phyloP scores from a whole-genome alignment of 2,113 vertebrate species.

The Sturnus vulgaris region DNA sequence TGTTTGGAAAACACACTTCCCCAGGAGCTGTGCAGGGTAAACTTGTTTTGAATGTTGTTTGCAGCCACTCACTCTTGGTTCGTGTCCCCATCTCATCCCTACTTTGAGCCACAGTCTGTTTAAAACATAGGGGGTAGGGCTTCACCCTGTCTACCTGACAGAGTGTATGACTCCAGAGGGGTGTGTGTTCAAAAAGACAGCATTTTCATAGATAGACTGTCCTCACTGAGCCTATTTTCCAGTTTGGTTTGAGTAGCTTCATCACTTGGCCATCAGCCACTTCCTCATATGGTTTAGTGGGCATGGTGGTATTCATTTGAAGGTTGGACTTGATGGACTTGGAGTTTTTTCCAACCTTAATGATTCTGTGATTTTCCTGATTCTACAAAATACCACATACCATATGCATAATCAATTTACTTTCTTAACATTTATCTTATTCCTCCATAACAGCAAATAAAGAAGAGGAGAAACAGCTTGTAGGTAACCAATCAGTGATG shows the following conservation, averaged over 20 bases:
- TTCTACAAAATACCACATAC: not conserved
- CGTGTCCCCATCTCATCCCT: not conserved
- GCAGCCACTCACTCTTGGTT: not conserved
- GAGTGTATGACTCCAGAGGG: not conserved
- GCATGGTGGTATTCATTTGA: not conserved
- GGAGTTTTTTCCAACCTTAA: not conserved
- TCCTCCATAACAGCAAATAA: not conserved
- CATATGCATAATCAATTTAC: not conserved
- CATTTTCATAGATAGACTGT: not conserved
- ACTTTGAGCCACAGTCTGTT: not conserved
- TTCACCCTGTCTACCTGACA: not conserved
- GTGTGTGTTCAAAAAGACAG: not conserved
- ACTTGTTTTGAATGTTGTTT: not conserved
- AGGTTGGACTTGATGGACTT: not conserved
- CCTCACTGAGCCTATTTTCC: not conserved
- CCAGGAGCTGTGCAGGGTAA: not conserved
- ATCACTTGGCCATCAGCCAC: not conserved
- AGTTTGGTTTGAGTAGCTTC: not conserved
- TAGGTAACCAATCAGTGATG: not conserved
- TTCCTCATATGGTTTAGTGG: not conserved
- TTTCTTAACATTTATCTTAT: not conserved
- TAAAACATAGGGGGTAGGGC: not conserved
- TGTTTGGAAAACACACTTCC: not conserved
- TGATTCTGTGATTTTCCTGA: not conserved
- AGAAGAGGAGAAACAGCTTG: not conserved